Percentiles rank a stretch among this genome's conserved stretches.
Conservation (phyloP, 2,797 vertebrate species). For the Lepus townsendii region DNA sequence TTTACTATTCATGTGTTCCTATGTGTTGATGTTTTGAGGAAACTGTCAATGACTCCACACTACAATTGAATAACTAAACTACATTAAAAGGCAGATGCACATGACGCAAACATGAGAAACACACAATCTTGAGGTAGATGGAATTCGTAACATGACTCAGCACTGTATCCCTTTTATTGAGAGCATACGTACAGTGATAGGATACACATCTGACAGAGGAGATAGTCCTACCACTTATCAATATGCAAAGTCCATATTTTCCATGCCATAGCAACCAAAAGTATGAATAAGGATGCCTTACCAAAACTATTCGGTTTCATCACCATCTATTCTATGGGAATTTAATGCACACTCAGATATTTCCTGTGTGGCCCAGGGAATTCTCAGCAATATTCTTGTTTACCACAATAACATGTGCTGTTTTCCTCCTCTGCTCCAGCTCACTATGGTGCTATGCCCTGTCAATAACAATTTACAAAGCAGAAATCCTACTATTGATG, state of each 20-base stretch:
- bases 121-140: not conserved
- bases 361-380: conserved; percentile 20
- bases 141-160: not conserved
- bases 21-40: not conserved
- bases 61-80: not conserved
- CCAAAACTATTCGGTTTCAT: not conserved
- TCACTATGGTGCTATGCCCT: not conserved
- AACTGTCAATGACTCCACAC: not conserved
- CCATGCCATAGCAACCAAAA: not conserved
- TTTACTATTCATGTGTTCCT: not conserved
- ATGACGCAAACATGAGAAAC: conserved; percentile 5
- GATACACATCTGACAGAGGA: not conserved
- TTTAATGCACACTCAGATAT: conserved; percentile 30
- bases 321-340: not conserved
- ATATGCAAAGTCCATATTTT: conserved; percentile 7
- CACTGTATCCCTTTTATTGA: not conserved
- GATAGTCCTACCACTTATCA: not conserved
- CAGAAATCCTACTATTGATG: not conserved
- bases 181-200: not conserved
- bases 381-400: not conserved
- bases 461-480: conserved; percentile 41
- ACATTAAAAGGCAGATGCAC: not conserved
- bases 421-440: not conserved
- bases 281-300: not conserved
- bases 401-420: conserved; percentile 16